phyloP scores from a whole-genome alignment of 1,140 invertebrate species.

The Zaprionus ornatus region DNA sequence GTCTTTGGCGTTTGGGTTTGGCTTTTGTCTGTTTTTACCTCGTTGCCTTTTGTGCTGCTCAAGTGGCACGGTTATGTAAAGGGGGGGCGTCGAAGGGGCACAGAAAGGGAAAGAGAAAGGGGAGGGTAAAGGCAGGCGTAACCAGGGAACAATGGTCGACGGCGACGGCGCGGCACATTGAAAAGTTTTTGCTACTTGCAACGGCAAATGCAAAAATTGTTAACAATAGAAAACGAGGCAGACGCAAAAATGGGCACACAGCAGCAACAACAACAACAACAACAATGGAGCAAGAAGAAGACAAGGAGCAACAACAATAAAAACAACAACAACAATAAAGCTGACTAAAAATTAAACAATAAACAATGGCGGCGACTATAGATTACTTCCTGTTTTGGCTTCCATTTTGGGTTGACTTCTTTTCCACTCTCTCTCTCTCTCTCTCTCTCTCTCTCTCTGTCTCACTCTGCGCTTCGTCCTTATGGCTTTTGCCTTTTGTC shows the following conservation, averaged over 20 bases:
- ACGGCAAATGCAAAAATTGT: constrained; percentile 77
- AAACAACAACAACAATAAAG: constrained; percentile 61
- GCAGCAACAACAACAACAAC: constrained; percentile 19
- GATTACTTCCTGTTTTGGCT: constrained; percentile 81
- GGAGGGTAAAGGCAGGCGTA: background rate
- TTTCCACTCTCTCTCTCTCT: background rate
- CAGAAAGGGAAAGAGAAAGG: background rate
- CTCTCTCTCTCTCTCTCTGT: background rate
- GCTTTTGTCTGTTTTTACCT: constrained; percentile 35
- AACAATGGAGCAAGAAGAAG: constrained; percentile 49
- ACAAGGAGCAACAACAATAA: constrained; percentile 30
- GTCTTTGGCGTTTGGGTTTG: constrained; percentile 43
- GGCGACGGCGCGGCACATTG: constrained; percentile 57
- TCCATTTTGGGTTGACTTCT: constrained; percentile 57
- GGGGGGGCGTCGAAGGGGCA: constrained; percentile 1
- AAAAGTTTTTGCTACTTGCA: constrained; percentile 80
- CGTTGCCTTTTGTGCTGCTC: constrained; percentile 66
- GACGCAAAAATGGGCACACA: constrained; percentile 48
- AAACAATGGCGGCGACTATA: constrained; percentile 81
- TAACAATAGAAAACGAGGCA: constrained; percentile 69
- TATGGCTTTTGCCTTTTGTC: background rate
- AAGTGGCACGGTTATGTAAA: constrained; percentile 68
- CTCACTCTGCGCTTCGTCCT: background rate
- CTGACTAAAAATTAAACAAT: constrained; percentile 81
- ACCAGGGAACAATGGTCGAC: constrained; percentile 49